Conservation (phyloP, 2,888 invertebrate species). For the Deilephila porcellus region DNA sequence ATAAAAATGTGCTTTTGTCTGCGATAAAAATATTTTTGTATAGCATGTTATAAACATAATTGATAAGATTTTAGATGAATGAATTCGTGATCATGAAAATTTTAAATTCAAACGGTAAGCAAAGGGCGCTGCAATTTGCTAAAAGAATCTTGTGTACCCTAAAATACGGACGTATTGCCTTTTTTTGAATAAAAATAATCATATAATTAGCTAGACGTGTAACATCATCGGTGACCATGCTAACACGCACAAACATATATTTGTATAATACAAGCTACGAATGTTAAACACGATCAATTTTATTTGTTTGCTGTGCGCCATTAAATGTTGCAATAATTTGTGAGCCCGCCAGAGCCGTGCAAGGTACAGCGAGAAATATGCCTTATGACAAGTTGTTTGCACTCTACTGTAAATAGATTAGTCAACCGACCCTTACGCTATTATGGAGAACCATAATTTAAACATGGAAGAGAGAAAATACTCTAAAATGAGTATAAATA, state of each 20-base stretch:
- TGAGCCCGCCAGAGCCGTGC: constrained; percentile 38
- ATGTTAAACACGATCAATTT: constrained; percentile 50
- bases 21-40: too few relatives aligned
- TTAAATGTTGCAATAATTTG: constrained; percentile 59
- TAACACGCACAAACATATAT: neutral
- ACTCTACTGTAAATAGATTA: constrained; percentile 11
- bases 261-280: constrained; percentile 32
- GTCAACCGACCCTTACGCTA: neutral
- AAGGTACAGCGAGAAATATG: constrained; percentile 31
- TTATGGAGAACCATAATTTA: neutral
- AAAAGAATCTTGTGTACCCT: too few relatives aligned
- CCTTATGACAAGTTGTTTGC: constrained; percentile 14
- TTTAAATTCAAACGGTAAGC: too few relatives aligned
- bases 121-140: too few relatives aligned
- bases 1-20: too few relatives aligned
- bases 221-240: neutral
- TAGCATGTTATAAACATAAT: too few relatives aligned
- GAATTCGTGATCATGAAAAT: too few relatives aligned
- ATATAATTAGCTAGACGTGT: neutral
- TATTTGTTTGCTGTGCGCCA: constrained; percentile 51
- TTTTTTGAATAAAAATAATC: neutral
- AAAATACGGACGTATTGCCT: neutral
- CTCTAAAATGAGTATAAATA: too few relatives aligned
- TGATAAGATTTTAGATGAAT: too few relatives aligned
- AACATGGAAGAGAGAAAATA: neutral